These are phyloP conservation scores for Thera obeliscata DNA, from an alignment of 2,888 invertebrate genomes.

Conservation along the genomic window DNA sequence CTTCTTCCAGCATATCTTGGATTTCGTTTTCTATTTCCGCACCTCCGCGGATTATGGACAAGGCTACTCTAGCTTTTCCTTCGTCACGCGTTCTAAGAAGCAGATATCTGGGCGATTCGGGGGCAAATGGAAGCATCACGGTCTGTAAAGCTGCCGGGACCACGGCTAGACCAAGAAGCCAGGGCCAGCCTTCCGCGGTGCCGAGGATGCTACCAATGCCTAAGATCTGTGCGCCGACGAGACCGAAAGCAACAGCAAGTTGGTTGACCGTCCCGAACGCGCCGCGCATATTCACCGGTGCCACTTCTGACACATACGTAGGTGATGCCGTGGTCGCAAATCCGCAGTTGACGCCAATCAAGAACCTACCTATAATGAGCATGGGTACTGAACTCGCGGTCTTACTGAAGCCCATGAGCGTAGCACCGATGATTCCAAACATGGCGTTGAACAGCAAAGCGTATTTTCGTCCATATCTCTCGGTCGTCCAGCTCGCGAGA, in stretches of 20 bases:
- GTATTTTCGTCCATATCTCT: constrained; percentile 88
- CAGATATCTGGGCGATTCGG: constrained; percentile 78
- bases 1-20: constrained; percentile 78
- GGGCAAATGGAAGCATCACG: constrained; percentile 70
- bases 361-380: constrained; percentile 88
- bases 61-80: constrained; percentile 64
- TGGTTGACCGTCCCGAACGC: constrained; percentile 81
- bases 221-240: constrained; percentile 73
- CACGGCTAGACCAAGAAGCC: constrained; percentile 74
- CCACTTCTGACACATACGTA: constrained; percentile 80
- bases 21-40: constrained; percentile 76
- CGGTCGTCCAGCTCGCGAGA: constrained; percentile 89
- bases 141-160: constrained; percentile 73
- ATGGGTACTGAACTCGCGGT: constrained; percentile 86
- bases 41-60: constrained; percentile 69
- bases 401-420: constrained; percentile 88
- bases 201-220: constrained; percentile 79
- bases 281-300: constrained; percentile 73
- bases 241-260: constrained; percentile 76
- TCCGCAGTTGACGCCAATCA: constrained; percentile 91
- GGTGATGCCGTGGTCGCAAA: constrained; percentile 81
- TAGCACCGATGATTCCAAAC: constrained; percentile 86
- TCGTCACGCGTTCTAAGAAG: constrained; percentile 71
- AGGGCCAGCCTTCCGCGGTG: constrained; percentile 76
- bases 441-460: constrained; percentile 87